Evolutionary conservation across 2,113 vertebrate genomes (phyloP).

Genomic region (Microtus pennsylvanicus): DNA sequence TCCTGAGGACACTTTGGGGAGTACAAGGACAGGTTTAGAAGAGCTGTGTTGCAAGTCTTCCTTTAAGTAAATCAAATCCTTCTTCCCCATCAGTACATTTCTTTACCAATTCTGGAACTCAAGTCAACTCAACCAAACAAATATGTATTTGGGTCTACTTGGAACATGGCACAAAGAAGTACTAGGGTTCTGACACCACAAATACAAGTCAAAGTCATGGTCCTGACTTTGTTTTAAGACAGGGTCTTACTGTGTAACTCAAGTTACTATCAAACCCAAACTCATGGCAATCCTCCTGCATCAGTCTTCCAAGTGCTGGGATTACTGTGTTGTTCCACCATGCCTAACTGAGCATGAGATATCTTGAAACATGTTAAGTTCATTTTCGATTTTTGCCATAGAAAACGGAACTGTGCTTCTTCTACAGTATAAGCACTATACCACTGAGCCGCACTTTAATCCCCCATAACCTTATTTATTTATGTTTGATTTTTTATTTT

Average conservation of each 20-base stretch:
- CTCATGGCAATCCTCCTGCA: background rate
- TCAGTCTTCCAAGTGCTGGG: background rate
- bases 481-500: background rate
- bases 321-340: background rate
- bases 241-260: background rate
- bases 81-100: background rate
- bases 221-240: background rate
- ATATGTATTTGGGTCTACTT: background rate
- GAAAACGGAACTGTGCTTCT: background rate
- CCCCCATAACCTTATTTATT: background rate
- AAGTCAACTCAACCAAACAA: background rate
- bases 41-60: background rate
- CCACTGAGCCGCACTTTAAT: background rate
- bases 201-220: background rate
- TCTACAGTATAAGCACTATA: background rate
- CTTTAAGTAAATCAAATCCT: background rate
- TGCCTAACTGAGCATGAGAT: background rate
- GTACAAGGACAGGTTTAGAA: background rate
- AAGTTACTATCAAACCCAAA: background rate
- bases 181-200: background rate
- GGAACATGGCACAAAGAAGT: background rate
- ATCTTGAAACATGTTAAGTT: background rate
- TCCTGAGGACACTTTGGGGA: background rate
- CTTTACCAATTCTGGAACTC: background rate
- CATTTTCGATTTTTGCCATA: background rate